Evolutionary conservation across 2,113 vertebrate species (phyloP).

Genomic region (Otolemur garnettii): DNA sequence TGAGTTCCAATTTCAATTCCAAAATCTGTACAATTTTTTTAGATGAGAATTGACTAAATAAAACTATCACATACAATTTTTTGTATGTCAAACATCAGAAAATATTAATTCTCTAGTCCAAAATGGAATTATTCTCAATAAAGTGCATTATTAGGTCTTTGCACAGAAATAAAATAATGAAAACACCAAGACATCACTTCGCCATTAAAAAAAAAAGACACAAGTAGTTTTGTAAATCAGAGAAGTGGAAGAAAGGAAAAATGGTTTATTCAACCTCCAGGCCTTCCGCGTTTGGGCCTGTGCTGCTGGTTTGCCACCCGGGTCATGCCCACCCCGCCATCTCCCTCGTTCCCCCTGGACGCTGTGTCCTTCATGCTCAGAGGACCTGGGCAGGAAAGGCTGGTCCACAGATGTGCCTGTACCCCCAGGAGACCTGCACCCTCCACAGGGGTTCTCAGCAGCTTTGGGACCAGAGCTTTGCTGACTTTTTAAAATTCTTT

Average conservation of each 20-base stretch:
- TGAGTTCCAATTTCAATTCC: background rate
- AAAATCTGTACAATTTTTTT: background rate
- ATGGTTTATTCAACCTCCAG: background rate
- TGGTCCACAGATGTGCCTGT: background rate
- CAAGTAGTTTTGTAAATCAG: background rate
- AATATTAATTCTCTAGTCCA: background rate
- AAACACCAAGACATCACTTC: background rate
- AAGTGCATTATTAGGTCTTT: background rate
- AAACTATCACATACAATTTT: background rate
- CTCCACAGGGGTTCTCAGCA: background rate
- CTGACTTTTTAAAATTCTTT: background rate
- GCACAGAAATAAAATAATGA: background rate
- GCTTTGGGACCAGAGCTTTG: background rate
- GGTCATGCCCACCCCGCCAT: no score
- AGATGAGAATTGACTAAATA: background rate
- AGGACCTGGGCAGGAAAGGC: background rate
- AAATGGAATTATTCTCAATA: background rate
- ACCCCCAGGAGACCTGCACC: background rate
- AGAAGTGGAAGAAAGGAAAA: background rate
- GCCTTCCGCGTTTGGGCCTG: background rate
- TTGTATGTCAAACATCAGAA: background rate
- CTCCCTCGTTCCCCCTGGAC: no score
- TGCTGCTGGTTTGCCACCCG: no score
- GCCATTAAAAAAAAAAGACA: background rate
- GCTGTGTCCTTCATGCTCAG: accelerated